These are phyloP conservation scores for Cephus nigrinus DNA, from an alignment of 2,888 invertebrate genomes.

Conservation along the genomic window DNA sequence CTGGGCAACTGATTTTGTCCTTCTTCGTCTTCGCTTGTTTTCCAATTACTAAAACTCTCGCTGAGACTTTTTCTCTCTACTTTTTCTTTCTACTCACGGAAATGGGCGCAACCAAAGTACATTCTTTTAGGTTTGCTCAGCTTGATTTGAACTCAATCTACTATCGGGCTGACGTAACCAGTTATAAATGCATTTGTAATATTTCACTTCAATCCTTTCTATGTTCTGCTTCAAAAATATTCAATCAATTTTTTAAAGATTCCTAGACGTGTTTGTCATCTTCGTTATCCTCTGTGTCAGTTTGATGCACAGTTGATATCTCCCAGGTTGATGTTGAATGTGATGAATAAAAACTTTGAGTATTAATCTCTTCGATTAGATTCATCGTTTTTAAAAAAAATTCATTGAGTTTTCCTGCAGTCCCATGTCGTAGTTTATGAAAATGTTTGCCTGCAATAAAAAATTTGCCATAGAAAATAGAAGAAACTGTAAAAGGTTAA, in stretches of 20 bases:
- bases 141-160: not conserved
- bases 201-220: not conserved
- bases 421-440: conserved; percentile 54
- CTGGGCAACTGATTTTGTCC: too few relatives aligned
- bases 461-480: not conserved
- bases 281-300: not conserved
- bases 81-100: too few relatives aligned
- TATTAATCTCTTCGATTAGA: conserved; percentile 58
- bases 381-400: conserved; percentile 53
- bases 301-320: conserved; percentile 14
- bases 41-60: too few relatives aligned
- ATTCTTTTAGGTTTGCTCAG: not conserved
- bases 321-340: conserved; percentile 50
- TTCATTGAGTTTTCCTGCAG: conserved; percentile 54
- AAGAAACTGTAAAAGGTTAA: not conserved
- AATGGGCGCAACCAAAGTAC: not conserved
- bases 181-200: not conserved
- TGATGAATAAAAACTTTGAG: conserved; percentile 48
- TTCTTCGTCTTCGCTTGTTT: too few relatives aligned
- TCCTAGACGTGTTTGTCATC: not conserved
- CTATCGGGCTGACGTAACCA: not conserved
- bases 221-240: not conserved
- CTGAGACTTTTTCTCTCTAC: too few relatives aligned
- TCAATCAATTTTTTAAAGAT: not conserved
- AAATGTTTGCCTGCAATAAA: conserved; percentile 47